Conservation (phyloP, 2,113 vertebrate genomes). For the Choloepus hoffmanni region DNA sequence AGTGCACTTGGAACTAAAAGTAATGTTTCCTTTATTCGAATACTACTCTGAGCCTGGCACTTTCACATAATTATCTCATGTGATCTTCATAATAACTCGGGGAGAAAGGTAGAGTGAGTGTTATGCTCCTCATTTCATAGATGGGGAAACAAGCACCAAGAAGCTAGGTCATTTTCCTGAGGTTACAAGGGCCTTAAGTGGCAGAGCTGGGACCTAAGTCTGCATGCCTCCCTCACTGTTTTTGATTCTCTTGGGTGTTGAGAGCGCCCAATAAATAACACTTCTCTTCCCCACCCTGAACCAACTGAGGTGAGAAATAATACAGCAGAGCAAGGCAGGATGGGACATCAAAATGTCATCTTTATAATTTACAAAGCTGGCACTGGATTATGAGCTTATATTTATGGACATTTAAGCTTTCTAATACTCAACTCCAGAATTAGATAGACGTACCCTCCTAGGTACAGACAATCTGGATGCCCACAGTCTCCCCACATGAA, state of each 20-base stretch:
- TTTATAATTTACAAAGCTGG: conserved; percentile 25
- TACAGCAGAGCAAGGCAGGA: not conserved
- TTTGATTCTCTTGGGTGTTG: not conserved
- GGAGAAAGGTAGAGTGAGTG: not conserved
- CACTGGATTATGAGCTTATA: not conserved
- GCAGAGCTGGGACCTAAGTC: not conserved
- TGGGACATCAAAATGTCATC: not conserved
- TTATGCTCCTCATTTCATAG: not conserved
- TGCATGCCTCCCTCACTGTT: not conserved
- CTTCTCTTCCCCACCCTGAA: not conserved
- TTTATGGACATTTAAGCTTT: not conserved
- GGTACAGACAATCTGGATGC: not conserved
- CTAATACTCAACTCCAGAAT: not conserved
- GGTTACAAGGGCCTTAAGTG: not conserved
- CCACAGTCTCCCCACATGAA: not conserved
- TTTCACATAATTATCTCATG: conserved; percentile 34
- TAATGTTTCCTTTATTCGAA: conserved; percentile 38
- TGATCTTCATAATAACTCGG: not conserved
- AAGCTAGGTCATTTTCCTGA: not conserved
- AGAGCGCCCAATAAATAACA: not conserved
- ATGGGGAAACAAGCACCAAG: not conserved
- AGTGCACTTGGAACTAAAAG: conserved; percentile 51
- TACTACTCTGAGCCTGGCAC: conserved; percentile 10
- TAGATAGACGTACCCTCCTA: not conserved
- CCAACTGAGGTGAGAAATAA: not conserved